Evolutionary conservation across 2,113 vertebrate genomes (phyloP).

Genomic region (human (Homo sapiens)): DNA sequence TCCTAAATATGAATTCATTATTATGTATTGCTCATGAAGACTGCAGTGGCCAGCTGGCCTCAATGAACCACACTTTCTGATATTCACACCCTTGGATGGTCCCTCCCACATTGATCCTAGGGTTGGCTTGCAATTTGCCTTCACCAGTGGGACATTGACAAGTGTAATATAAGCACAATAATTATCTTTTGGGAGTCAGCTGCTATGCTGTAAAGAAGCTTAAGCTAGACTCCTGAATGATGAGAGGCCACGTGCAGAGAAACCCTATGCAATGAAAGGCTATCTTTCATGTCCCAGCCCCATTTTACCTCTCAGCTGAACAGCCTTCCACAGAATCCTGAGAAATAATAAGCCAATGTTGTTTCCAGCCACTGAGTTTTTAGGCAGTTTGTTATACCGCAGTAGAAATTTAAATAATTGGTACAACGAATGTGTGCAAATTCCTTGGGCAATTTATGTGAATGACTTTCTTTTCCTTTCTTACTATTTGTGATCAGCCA

Average conservation of each 20-base stretch:
- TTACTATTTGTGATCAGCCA: background rate
- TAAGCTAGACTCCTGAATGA: background rate
- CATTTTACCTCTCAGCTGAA: background rate
- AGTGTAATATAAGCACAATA: background rate
- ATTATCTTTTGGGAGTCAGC: background rate
- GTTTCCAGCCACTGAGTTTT: background rate
- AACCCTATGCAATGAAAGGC: too few relatives aligned
- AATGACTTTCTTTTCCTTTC: background rate
- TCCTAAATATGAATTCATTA: background rate
- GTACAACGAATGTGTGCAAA: background rate
- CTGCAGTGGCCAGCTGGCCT: background rate
- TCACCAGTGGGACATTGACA: background rate
- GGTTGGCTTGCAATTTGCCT: background rate
- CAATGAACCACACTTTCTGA: background rate
- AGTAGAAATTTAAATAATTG: background rate
- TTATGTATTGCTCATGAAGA: background rate
- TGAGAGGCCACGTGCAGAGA: background rate
- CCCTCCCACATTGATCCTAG: background rate
- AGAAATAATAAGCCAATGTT: background rate
- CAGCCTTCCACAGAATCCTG: background rate
- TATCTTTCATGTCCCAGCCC: rapidly evolving
- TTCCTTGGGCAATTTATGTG: background rate
- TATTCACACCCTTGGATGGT: background rate
- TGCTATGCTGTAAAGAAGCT: background rate
- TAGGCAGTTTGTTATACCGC: background rate